A percentile compares a stretch with the other conserved stretches of the same genome.
Conservation (phyloP, 2,113 vertebrate genomes). For the Ictidomys tridecemlineatus region DNA sequence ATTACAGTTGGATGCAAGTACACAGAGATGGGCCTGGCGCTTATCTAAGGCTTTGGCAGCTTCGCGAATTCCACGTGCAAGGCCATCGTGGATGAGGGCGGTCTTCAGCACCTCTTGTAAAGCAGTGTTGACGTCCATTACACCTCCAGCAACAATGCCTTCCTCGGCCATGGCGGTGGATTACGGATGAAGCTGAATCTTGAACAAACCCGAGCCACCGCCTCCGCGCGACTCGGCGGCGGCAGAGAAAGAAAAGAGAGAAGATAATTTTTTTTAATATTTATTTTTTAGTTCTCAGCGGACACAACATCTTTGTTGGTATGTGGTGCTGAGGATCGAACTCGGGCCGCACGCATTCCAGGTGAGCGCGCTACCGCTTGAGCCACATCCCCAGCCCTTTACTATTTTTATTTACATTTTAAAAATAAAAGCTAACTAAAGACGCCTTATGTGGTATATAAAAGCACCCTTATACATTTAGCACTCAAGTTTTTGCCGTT, state of each 20-base stretch:
- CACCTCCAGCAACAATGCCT: conserved; percentile 99
- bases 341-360: no score
- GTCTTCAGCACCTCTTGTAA: conserved; percentile 99
- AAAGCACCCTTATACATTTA: not conserved
- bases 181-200: conserved; percentile 80
- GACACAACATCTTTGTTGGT: no score
- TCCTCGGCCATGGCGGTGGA: conserved; percentile 96
- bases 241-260: conserved; percentile 83
- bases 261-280: no score
- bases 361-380: no score
- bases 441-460: not conserved
- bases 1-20: no score
- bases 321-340: no score
- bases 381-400: no score
- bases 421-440: not conserved
- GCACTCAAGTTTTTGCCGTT: not conserved
- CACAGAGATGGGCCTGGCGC: no score
- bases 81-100: conserved; percentile 97
- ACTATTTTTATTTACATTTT: not conserved
- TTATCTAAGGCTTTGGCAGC: conserved; percentile 99
- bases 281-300: no score
- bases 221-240: conserved; percentile 79
- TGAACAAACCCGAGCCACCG: conserved; percentile 71
- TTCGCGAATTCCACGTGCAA: conserved; percentile 98
- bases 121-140: conserved; percentile 99